Conservation (phyloP, 2,113 vertebrate species). For the Cyprinodon variegatus region DNA sequence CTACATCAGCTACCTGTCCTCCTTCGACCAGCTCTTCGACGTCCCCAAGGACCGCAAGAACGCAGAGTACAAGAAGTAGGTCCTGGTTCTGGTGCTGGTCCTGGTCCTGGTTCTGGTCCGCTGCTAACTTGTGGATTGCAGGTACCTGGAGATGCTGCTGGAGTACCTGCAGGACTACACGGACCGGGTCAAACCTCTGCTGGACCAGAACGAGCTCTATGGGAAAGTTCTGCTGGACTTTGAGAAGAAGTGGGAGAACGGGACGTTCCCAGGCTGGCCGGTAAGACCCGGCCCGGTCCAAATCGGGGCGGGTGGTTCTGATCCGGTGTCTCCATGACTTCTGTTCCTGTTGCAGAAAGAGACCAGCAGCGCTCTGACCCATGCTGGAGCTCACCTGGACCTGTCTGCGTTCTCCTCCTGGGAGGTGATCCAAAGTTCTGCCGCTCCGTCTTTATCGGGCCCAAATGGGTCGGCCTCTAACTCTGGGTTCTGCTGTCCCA, state of each 20-base stretch:
- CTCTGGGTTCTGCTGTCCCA: background rate
- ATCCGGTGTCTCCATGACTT: no score
- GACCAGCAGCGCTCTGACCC: constrained; percentile 95
- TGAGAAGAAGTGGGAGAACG: constrained; percentile 98
- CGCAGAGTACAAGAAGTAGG: constrained; percentile 94
- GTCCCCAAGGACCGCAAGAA: constrained; percentile 97
- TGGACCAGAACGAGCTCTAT: constrained; percentile 97
- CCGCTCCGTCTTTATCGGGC: background rate
- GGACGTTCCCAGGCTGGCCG: constrained; percentile 96
- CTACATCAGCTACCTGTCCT: constrained; percentile 95
- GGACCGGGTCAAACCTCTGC: constrained; percentile 92
- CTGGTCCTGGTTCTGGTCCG: fast-evolving
- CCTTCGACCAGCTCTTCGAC: constrained; percentile 98
- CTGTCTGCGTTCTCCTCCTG: constrained; percentile 98
- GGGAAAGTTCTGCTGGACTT: constrained; percentile 93
- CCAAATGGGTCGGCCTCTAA: background rate
- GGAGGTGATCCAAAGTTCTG: constrained; percentile 83
- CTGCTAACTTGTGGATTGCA: constrained; percentile 39
- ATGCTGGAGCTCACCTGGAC: constrained; percentile 96
- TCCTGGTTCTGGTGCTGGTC: constrained; percentile 9
- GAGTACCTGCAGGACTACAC: constrained; percentile 98
- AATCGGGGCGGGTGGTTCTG: no score
- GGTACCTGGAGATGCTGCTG: constrained; percentile 96
- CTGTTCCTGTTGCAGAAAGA: constrained; percentile 87
- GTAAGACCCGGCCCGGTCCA: constrained; percentile 73